These are phyloP conservation scores for Mya arenaria DNA, from an alignment of 1,140 invertebrate genomes.

Conservation along the genomic window DNA sequence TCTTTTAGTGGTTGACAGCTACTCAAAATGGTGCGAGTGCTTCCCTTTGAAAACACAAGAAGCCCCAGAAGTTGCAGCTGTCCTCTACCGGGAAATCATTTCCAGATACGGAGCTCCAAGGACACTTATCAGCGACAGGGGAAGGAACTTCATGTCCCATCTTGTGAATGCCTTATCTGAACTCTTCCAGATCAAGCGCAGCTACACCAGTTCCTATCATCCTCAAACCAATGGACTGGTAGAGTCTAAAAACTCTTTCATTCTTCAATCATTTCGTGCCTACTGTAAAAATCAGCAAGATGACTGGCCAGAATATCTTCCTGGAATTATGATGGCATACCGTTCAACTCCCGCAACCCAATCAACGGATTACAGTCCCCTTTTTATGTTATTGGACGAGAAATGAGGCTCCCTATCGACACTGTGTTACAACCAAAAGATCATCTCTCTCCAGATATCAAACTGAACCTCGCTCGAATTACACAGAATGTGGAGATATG, in stretches of 20 bases:
- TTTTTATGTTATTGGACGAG: slow-evolving; percentile 45
- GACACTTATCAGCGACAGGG: slow-evolving; percentile 52
- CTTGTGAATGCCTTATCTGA: slow-evolving; percentile 60
- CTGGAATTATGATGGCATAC: slow-evolving; percentile 51
- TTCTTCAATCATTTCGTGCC: slow-evolving; percentile 41
- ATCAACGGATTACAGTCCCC: slow-evolving; percentile 36
- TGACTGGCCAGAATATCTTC: slow-evolving; percentile 49
- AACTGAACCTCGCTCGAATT: not conserved
- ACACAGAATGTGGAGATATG: slow-evolving; percentile 19
- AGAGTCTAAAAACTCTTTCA: slow-evolving; percentile 1
- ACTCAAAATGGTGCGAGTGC: slow-evolving; percentile 59
- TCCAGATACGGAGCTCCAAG: slow-evolving; percentile 58
- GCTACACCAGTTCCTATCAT: slow-evolving; percentile 52
- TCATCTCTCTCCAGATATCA: not conserved
- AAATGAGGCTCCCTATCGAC: slow-evolving; percentile 49
- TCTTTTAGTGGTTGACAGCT: slow-evolving; percentile 56
- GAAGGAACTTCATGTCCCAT: slow-evolving; percentile 58
- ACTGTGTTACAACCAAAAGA: slow-evolving; percentile 9
- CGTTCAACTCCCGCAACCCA: slow-evolving; percentile 37
- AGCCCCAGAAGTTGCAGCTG: slow-evolving; percentile 51
- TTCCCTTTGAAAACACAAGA: slow-evolving; percentile 52
- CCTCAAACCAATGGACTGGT: slow-evolving; percentile 40
- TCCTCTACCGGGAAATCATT: slow-evolving; percentile 62
- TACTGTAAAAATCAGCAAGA: slow-evolving; percentile 47
- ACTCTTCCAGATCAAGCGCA: slow-evolving; percentile 44